Conservation (phyloP, 1,140 invertebrate species). For the Cydia strobilella region DNA sequence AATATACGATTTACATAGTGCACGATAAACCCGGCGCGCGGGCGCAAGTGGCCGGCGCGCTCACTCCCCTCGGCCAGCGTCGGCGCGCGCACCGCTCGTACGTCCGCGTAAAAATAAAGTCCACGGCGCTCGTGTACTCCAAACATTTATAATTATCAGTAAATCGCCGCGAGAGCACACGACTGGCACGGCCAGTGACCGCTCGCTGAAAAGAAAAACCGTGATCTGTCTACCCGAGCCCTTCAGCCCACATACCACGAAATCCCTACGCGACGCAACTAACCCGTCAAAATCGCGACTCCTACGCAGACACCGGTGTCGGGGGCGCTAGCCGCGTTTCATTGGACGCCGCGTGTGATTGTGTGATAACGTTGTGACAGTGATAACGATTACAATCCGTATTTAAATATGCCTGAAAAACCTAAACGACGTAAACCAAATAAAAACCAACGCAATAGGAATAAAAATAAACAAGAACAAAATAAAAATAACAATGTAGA, state of each 20-base stretch:
- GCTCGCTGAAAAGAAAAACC: constrained; percentile 65
- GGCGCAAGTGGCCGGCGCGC: constrained; percentile 38
- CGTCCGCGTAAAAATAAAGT: constrained; percentile 79
- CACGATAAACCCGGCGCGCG: constrained; percentile 52
- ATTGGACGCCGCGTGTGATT: constrained; percentile 56
- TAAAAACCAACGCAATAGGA: constrained; percentile 75
- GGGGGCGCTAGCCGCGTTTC: constrained; percentile 47
- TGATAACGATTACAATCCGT: constrained; percentile 60
- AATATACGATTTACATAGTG: constrained; percentile 67
- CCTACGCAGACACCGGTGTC: constrained; percentile 61
- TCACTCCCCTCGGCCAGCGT: constrained; percentile 54
- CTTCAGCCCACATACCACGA: constrained; percentile 45
- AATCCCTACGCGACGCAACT: constrained; percentile 49
- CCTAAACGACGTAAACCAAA: constrained; percentile 73
- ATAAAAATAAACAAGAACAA: constrained; percentile 45
- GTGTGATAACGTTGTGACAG: constrained; percentile 60
- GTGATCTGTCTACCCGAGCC: constrained; percentile 48
- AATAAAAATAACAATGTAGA: constrained; percentile 43
- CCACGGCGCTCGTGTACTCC: constrained; percentile 71
- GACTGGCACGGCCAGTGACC: constrained; percentile 67
- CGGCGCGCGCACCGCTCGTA: constrained; percentile 65
- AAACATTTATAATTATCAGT: constrained; percentile 80
- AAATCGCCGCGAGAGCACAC: constrained; percentile 72
- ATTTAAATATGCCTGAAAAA: constrained; percentile 69
- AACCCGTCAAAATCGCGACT: constrained; percentile 48